Percentiles rank a stretch among this genome's conserved stretches.
Evolutionary conservation across 2,888 invertebrate species (phyloP).

Genomic region (Pristionchus arcanus): DNA sequence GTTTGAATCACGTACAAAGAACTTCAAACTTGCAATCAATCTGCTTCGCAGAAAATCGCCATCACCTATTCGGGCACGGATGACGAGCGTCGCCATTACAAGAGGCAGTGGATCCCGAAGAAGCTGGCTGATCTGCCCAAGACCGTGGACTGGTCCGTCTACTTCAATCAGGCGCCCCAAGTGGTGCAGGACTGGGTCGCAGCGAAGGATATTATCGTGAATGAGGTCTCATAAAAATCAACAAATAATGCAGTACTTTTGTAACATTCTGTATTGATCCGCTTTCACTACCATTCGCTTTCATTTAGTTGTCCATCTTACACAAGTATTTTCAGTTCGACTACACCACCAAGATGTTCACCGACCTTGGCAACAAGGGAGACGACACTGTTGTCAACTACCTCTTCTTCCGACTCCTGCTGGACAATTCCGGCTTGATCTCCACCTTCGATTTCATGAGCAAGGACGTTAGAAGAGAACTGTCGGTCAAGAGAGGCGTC

Average conservation of each 20-base stretch:
- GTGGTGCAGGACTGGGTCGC: constrained; percentile 53
- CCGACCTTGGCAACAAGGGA: neutral
- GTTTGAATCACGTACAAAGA: too few relatives aligned
- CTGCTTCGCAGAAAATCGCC: constrained; percentile 20
- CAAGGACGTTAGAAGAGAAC: too few relatives aligned
- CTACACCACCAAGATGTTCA: neutral
- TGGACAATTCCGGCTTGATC: constrained; percentile 58
- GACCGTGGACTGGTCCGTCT: constrained; percentile 5
- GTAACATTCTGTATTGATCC: too few relatives aligned
- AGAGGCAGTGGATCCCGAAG: neutral
- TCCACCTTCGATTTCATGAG: neutral
- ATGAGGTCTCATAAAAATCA: too few relatives aligned
- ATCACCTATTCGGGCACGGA: constrained; percentile 40
- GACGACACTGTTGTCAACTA: constrained; percentile 62
- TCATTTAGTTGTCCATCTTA: neutral
- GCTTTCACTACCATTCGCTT: too few relatives aligned
- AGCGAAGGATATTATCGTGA: constrained; percentile 55
- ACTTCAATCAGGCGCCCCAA: neutral
- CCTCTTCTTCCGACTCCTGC: constrained; percentile 65
- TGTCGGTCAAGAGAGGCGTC: neutral
- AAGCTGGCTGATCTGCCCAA: neutral
- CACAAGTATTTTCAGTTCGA: neutral
- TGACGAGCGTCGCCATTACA: neutral
- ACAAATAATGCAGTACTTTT: too few relatives aligned
- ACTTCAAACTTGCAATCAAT: too few relatives aligned